These are phyloP conservation scores for Nudaria mundana DNA, from an alignment of 2,888 invertebrate genomes.

Conservation along the genomic window DNA sequence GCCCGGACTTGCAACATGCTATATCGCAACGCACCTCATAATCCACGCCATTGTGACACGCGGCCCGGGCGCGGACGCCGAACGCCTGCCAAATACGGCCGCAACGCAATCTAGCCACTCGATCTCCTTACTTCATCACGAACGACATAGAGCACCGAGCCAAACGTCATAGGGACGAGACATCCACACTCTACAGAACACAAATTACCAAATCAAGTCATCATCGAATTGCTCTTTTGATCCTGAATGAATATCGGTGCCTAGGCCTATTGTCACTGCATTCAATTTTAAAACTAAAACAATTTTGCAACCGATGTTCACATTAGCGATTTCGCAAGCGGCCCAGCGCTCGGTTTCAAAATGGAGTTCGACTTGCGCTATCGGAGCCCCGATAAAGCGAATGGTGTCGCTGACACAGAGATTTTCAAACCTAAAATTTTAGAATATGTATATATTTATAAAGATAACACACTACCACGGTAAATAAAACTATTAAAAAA, in stretches of 20 bases:
- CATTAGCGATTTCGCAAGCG: slow-evolving; percentile 81
- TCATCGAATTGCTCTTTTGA: too few species aligned
- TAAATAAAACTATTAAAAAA: too few species aligned
- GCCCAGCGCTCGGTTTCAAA: slow-evolving; percentile 78
- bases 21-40: slow-evolving; percentile 78
- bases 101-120: slow-evolving; percentile 55
- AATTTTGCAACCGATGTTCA: slow-evolving; percentile 81
- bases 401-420: slow-evolving; percentile 65
- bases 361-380: slow-evolving; percentile 76
- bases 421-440: slow-evolving; percentile 75
- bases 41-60: slow-evolving; percentile 76
- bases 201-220: too few species aligned
- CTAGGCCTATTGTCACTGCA: slow-evolving; percentile 55
- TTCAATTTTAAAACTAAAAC: slow-evolving; percentile 77
- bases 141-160: slow-evolving; percentile 8
- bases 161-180: too few species aligned
- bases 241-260: too few species aligned
- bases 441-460: slow-evolving; percentile 18
- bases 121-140: slow-evolving; percentile 59
- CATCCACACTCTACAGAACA: too few species aligned
- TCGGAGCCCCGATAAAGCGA: slow-evolving; percentile 75
- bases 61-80: slow-evolving; percentile 51
- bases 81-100: slow-evolving; percentile 71
- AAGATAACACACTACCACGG: too few species aligned
- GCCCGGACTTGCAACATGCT: slow-evolving; percentile 79